Percentiles rank a stretch among this genome's conserved stretches.
phyloP scores from a whole-genome alignment of 2,888 invertebrate species.

The Dastarcus helophoroides region DNA sequence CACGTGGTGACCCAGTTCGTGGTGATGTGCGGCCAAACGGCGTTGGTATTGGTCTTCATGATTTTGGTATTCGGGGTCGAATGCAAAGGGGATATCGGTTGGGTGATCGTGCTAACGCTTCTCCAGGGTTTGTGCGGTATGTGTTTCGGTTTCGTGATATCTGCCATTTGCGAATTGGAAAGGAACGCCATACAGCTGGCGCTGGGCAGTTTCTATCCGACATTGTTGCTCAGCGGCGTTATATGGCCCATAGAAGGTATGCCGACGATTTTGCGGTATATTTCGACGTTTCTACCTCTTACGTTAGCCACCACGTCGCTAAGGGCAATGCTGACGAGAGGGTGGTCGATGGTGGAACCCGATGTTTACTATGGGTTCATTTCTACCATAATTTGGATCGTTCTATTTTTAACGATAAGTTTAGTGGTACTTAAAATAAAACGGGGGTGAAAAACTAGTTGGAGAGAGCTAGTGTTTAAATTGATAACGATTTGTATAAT shows the following conservation, averaged over 20 bases:
- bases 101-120: conserved; percentile 75
- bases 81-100: conserved; percentile 75
- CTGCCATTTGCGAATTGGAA: conserved; percentile 83
- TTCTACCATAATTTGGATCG: conserved; percentile 76
- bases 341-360: conserved; percentile 70
- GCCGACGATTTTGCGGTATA: conserved; percentile 68
- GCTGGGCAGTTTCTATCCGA: conserved; percentile 90
- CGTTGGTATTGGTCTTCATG: conserved; percentile 83
- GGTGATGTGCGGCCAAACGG: conserved; percentile 89
- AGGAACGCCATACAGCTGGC: conserved; percentile 88
- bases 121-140: conserved; percentile 90
- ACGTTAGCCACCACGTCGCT: conserved; percentile 89
- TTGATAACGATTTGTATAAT: too few species aligned
- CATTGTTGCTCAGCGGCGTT: conserved; percentile 81
- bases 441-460: conserved; percentile 55
- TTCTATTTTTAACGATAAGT: conserved; percentile 68
- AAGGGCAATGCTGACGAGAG: conserved; percentile 75
- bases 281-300: conserved; percentile 73
- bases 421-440: conserved; percentile 70
- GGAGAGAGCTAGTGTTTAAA: too few species aligned
- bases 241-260: conserved; percentile 97
- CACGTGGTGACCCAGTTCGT: conserved; percentile 92
- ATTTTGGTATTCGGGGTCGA: conserved; percentile 82
- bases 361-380: conserved; percentile 84
- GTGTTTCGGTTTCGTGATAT: conserved; percentile 93